A percentile compares a stretch with the other conserved stretches of the same genome.
These are phyloP conservation scores for Mactra quadrangularis DNA, from an alignment of 1,140 invertebrate species.

Conservation along the genomic window DNA sequence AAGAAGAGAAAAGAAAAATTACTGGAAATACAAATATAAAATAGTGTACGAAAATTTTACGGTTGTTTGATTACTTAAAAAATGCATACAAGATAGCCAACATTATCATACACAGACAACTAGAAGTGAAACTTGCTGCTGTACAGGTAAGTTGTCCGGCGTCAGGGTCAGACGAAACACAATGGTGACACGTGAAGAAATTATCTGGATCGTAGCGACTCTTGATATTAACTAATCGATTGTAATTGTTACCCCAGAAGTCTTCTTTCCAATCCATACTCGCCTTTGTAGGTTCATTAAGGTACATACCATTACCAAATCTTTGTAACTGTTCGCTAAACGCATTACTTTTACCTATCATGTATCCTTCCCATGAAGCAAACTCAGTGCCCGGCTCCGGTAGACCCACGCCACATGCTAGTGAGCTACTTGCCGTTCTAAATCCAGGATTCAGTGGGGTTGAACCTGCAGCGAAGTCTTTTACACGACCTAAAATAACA, in stretches of 20 bases:
- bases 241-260: slow-evolving; percentile 65
- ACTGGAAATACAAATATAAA: too few relatives aligned
- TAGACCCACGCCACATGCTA: slow-evolving; percentile 13
- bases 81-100: too few relatives aligned
- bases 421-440: neutral
- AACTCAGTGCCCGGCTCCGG: neutral
- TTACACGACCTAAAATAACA: slow-evolving; percentile 24
- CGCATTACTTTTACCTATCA: slow-evolving; percentile 12
- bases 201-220: slow-evolving; percentile 57
- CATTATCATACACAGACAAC: too few relatives aligned
- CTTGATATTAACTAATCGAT: slow-evolving; percentile 56
- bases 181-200: slow-evolving; percentile 66
- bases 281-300: slow-evolving; percentile 65
- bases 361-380: neutral
- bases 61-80: too few relatives aligned
- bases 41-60: too few relatives aligned
- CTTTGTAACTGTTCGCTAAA: neutral
- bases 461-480: neutral
- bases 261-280: slow-evolving; percentile 62
- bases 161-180: slow-evolving; percentile 63
- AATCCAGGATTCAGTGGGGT: slow-evolving; percentile 57
- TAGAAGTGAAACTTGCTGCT: too few relatives aligned
- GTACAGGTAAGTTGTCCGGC: too few relatives aligned
- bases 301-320: slow-evolving; percentile 62
- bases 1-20: too few relatives aligned